A percentile compares a stretch with the other conserved stretches of the same genome.
phyloP scores from a whole-genome alignment of 2,113 vertebrate genomes.

The Neogobius melanostomus region DNA sequence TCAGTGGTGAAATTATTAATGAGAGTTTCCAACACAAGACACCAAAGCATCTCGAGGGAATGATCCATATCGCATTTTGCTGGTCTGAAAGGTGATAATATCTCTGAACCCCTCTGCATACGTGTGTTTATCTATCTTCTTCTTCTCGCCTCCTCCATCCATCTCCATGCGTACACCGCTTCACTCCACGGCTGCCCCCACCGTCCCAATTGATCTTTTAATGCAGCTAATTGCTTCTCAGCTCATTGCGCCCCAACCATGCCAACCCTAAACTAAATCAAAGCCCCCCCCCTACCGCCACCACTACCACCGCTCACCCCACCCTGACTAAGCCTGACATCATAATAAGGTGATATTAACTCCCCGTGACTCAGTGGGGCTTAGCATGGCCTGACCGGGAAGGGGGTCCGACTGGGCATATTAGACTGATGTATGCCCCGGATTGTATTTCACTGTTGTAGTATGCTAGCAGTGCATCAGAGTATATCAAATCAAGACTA shows the following conservation, averaged over 20 bases:
- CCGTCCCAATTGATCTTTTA: constrained; percentile 65
- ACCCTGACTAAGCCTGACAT: constrained; percentile 44
- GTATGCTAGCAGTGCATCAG: neutral
- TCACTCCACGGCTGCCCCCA: constrained; percentile 36
- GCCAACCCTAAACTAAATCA: constrained; percentile 61
- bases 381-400: constrained; percentile 26
- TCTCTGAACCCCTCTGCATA: too few relatives aligned
- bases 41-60: too few relatives aligned
- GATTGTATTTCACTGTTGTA: constrained; percentile 12
- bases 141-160: constrained; percentile 12
- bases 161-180: constrained; percentile 27
- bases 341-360: constrained; percentile 60
- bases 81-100: too few relatives aligned
- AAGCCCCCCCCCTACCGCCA: constrained; percentile 15
- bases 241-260: constrained; percentile 53
- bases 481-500: neutral
- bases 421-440: neutral
- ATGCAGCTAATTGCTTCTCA: constrained; percentile 68
- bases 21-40: too few relatives aligned
- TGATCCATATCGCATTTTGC: too few relatives aligned
- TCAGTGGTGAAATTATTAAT: too few relatives aligned
- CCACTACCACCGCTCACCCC: neutral
- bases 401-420: constrained; percentile 22
- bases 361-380: constrained; percentile 53
- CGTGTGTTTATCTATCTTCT: constrained; percentile 8